Evolutionary conservation across 1,140 invertebrate genomes (phyloP), one percentile per base, ranked within the genome.

Genomic region (Caerostris darwini): DNA sequence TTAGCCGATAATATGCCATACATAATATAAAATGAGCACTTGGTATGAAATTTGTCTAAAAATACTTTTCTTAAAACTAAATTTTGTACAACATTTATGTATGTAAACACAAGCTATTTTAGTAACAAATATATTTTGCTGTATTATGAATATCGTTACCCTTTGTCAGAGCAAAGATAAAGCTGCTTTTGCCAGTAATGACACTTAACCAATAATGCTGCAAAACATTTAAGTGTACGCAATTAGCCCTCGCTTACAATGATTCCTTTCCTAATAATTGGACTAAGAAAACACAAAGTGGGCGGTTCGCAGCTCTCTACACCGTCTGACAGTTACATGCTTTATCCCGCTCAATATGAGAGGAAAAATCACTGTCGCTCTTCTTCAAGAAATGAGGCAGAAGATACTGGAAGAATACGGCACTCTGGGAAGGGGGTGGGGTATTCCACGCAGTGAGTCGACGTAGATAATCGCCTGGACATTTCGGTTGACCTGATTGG

Each of bases 401-500:
- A 90, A 90, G 89, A 81, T 61, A 58, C 61, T 86, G 12, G 83
- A 86, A 86, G 58, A 86, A 86, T 86, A 59, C 61, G 59, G 59
- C 85, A n/a, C 57, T 34, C 6, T 19, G 82, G 53, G 17, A 89
- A n/a, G 67, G 87, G 87, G 59, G 59, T 54, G 87, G 7, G 61
- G 58, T 12, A 14, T 59, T 61, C 89, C 67, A 59, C 89, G 17
- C 34, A 34, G 34, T 34, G 89, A 82, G 89, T 81, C 71, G 89
- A 81, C 69, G 71, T 54, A 90, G 69, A 90, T 90, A 90, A 90
- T 90, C 89, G 69, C 67, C 71, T 58, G 69, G 89, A 90, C 89
- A 90, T 90, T 90, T 90, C 69, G 89, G 89, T 90, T 90, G 89
- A 90, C 71, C 89, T 67, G 89, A 90, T 90, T 90, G 89, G 89